Evolutionary conservation across 2,797 vertebrate genomes (phyloP).

Genomic region (Syndactyla subalaris): DNA sequence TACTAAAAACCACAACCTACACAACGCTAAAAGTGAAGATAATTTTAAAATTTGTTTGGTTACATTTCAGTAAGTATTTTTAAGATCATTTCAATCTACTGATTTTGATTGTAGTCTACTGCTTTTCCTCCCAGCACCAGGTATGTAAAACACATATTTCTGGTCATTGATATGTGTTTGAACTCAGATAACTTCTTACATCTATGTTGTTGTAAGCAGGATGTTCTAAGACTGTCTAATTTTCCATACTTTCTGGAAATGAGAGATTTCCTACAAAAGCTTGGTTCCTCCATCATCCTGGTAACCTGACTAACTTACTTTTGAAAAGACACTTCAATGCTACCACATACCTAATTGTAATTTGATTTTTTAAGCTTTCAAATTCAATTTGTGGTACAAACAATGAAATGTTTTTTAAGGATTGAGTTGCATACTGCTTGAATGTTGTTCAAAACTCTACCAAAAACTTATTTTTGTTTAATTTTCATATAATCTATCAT

Average conservation of each 20-base stretch:
- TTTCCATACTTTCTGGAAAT: background rate
- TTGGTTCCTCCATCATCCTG: background rate
- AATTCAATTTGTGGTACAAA: background rate
- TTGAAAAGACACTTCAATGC: background rate
- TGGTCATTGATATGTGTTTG: background rate
- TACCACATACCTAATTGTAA: background rate
- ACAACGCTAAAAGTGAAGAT: background rate
- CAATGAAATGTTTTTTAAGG: background rate
- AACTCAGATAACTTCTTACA: background rate
- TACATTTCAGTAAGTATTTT: background rate
- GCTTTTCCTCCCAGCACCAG: background rate
- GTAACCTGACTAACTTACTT: background rate
- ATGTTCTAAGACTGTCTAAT: background rate
- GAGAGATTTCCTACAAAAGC: background rate
- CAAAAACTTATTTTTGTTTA: background rate
- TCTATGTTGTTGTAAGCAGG: background rate
- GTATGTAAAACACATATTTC: background rate
- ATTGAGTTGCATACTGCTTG: background rate
- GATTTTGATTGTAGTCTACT: background rate
- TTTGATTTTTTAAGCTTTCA: background rate
- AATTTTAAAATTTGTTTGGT: background rate
- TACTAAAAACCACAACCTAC: background rate
- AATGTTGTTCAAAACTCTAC: background rate
- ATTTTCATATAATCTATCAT: background rate
- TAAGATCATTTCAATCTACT: background rate